Evolutionary conservation across 1,140 invertebrate genomes (phyloP).

Genomic region (Drosophila tristis): DNA sequence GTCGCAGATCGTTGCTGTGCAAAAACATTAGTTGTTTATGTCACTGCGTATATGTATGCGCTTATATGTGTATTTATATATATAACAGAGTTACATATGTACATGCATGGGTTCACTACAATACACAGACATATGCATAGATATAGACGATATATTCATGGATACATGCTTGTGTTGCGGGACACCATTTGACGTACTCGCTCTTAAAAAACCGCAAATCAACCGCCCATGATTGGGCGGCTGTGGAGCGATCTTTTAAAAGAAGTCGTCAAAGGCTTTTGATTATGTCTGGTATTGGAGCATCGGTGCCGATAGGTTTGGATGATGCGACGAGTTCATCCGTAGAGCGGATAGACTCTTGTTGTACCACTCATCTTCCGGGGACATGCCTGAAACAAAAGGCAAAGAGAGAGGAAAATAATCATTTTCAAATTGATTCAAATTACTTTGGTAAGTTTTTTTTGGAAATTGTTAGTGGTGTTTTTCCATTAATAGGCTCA

Average conservation of each 20-base stretch:
- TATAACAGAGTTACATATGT: slow-evolving; percentile 32
- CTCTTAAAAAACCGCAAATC: slow-evolving; percentile 57
- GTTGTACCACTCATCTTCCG: slow-evolving; percentile 99
- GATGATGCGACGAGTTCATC: slow-evolving; percentile 98
- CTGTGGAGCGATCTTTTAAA: slow-evolving; percentile 72
- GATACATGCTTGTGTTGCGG: slow-evolving; percentile 37
- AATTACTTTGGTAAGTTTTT: slow-evolving; percentile 3
- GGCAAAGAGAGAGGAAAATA: background rate
- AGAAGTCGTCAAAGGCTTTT: slow-evolving; percentile 84
- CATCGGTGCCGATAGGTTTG: slow-evolving; percentile 96
- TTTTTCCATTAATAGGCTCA: slow-evolving; percentile 21
- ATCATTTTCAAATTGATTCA: slow-evolving; percentile 9
- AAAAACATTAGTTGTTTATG: too few species aligned
- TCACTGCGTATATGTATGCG: background rate
- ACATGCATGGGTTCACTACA: too few species aligned
- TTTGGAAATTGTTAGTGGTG: slow-evolving; percentile 1
- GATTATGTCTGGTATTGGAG: slow-evolving; percentile 99
- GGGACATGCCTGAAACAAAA: slow-evolving; percentile 91
- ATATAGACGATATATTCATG: slow-evolving; percentile 58
- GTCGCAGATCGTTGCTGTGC: too few species aligned
- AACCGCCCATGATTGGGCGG: background rate
- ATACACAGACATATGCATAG: slow-evolving; percentile 55
- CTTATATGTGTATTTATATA: too few species aligned
- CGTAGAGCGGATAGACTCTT: slow-evolving; percentile 97
- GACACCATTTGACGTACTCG: slow-evolving; percentile 67